Conservation (phyloP, 2,113 vertebrate species). For the human (Homo sapiens) region GRCh38 chr3:193787001-193787500, state of each 20-base stretch:
- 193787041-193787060: slow-evolving; percentile 47
- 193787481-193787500: accelerated
- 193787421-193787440: neutral
- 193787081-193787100: slow-evolving; percentile 43
- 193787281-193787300: neutral
- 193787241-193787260: neutral
- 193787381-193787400: neutral
- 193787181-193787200: slow-evolving; percentile 51
- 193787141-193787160: neutral
- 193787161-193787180: neutral
- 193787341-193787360: neutral
- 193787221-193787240: neutral
- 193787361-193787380: neutral
- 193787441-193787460: neutral
- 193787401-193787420: neutral
- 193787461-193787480: neutral
- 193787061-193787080: neutral
- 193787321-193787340: slow-evolving; percentile 28
- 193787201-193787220: neutral
- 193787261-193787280: neutral
- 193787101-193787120: slow-evolving; percentile 27
- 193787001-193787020: slow-evolving; percentile 75
- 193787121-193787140: slow-evolving; percentile 49
- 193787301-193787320: neutral
- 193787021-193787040: slow-evolving; percentile 59